Base-by-base conservation (phyloP, 2,797 vertebrate genomes). In the Tragopan temminckii region DNA sequence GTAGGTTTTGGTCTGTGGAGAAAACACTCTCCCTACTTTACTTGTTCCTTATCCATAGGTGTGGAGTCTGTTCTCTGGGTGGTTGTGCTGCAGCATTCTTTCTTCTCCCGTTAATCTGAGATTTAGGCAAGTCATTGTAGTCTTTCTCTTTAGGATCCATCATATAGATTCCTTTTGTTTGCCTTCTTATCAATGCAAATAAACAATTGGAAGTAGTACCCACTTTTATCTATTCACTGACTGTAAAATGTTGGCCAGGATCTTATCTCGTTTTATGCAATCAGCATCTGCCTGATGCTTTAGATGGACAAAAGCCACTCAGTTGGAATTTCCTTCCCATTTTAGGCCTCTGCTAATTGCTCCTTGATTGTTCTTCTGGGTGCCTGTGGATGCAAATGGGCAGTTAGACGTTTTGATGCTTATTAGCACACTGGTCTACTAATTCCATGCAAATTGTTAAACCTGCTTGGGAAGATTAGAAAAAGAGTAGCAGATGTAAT, bases 11-110 rank as follows among this genome's bases (percentile, higher is more conserved):
- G 35, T 50, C 35, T 59, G 14, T 5, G 20, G 62, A 67, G 61
- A 43, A 93, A 93, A 71, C 5, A 2, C 23, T 76, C 23, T 18
- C 23, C 27, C 16, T 45, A 2, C 61, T 74, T 46, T 58, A 1
- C 10, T 33, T 36, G 8, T 8, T 8, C 3, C 19, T 75, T 33
- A 57, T 52, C 43, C n/a, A 12, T 31, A 55, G 48, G n/a, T 71
- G 77, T 82, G 94, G 61, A 21, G 42, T 77, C 24, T 75, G 76
- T 93, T 67, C 88, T 94, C 91, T 89, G 90, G 70, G 79, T 91
- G 94, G 82, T 76, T 61, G 0, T 36, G 66, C 85, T 93, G 80
- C 87, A 72, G 35, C 68, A 43, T 36, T 0, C 1, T 11, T 79
- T 20, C 55, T 71, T 87, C 81, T 11, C 69, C 59, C 31, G 10